These are phyloP conservation scores for Drosophila villosipedis DNA, from an alignment of 2,888 invertebrate genomes.

Conservation along the genomic window DNA sequence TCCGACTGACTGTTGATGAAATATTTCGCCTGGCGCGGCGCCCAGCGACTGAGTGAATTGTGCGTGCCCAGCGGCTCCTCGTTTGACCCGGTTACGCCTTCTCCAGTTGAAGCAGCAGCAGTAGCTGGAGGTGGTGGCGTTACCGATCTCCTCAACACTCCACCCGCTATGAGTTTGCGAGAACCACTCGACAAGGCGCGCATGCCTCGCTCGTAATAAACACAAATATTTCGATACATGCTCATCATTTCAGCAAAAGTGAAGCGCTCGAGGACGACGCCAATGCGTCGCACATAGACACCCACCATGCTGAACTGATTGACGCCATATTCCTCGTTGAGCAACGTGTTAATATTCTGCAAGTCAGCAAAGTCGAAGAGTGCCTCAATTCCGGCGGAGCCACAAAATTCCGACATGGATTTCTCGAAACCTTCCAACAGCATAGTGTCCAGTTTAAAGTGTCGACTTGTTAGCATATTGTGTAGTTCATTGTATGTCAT, in stretches of 20 bases:
- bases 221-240: conserved; percentile 90
- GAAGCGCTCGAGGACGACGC: conserved; percentile 92
- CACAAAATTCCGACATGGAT: conserved; percentile 86
- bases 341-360: conserved; percentile 87
- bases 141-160: conserved; percentile 56
- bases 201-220: conserved; percentile 87
- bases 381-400: conserved; percentile 87
- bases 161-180: conserved; percentile 62
- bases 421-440: conserved; percentile 87
- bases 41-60: conserved; percentile 89
- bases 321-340: conserved; percentile 86
- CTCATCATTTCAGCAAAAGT: conserved; percentile 93
- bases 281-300: conserved; percentile 92
- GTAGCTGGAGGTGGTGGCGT: conserved; percentile 33
- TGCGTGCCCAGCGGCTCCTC: conserved; percentile 41
- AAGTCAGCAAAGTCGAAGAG: conserved; percentile 89
- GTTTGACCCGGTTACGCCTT: conserved; percentile 5
- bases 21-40: conserved; percentile 94
- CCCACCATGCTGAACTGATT: conserved; percentile 87
- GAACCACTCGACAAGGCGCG: conserved; percentile 75
- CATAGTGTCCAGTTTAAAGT: conserved; percentile 79
- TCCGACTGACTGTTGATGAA: conserved; percentile 95
- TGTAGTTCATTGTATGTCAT: conserved; percentile 90
- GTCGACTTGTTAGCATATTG: conserved; percentile 86
- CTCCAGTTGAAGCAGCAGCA: background rate